Conservation (phyloP, 2,888 invertebrate genomes). For the Acholoe squamosa region DNA sequence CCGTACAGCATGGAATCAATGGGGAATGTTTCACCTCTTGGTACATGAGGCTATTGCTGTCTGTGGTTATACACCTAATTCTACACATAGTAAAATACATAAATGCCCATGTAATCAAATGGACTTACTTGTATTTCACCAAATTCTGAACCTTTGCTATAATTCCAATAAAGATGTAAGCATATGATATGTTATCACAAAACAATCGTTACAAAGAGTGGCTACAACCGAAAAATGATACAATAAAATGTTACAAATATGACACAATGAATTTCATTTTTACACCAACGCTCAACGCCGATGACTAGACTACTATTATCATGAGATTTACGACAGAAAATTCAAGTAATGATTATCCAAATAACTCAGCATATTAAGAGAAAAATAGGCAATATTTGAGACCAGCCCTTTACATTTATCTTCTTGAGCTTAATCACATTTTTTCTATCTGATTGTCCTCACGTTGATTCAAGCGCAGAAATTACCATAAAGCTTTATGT, state of each 20-base stretch:
- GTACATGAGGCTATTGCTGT: no score
- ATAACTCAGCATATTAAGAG: not conserved
- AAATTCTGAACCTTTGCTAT: not conserved
- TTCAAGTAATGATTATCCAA: not conserved
- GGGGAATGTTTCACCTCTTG: no score
- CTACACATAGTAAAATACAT: no score
- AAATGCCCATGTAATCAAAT: no score
- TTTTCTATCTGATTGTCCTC: no score
- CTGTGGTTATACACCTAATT: no score
- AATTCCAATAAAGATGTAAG: not conserved
- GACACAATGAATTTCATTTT: not conserved
- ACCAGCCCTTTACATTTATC: not conserved
- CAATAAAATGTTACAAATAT: not conserved
- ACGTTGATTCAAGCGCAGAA: no score
- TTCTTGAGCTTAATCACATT: not conserved
- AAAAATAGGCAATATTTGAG: not conserved
- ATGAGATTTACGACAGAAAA: not conserved
- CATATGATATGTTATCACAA: not conserved
- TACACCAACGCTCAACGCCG: conserved; percentile 27
- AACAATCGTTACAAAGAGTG: not conserved
- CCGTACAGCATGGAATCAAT: no score
- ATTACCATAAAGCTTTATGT: no score
- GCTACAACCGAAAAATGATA: not conserved
- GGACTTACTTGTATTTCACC: not conserved
- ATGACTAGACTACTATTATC: not conserved